phyloP scores from a whole-genome alignment of 1,140 invertebrate species.

The Agrypnia vestita region DNA sequence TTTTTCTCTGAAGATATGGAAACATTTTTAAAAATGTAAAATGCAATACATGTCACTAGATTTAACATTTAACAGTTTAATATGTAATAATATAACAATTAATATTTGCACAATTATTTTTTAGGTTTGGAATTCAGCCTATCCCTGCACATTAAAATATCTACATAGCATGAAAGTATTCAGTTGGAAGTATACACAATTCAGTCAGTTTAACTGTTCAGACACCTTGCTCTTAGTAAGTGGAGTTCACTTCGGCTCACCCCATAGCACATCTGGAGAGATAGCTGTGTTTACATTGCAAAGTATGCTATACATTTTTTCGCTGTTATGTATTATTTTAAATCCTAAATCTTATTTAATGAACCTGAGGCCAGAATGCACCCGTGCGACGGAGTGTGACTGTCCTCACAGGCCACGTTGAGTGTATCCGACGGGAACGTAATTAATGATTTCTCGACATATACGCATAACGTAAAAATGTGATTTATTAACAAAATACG shows the following conservation, averaged over 20 bases:
- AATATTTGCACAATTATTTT: conserved; percentile 58
- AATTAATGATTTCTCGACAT: too few species aligned
- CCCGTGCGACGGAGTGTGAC: too few species aligned
- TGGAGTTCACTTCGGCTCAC: conserved; percentile 89
- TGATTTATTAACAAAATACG: too few species aligned
- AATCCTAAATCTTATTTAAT: too few species aligned
- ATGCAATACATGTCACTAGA: too few species aligned
- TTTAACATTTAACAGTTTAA: conserved; percentile 16
- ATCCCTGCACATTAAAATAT: conserved; percentile 83
- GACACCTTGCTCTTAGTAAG: conserved; percentile 90
- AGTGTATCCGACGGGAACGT: too few species aligned
- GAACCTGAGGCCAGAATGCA: too few species aligned
- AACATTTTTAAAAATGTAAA: too few species aligned
- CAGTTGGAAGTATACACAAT: conserved; percentile 93
- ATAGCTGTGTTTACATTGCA: conserved; percentile 89
- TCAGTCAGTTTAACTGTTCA: conserved; percentile 89
- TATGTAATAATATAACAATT: conserved; percentile 33
- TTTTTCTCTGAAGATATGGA: too few species aligned
- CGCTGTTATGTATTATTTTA: not conserved
- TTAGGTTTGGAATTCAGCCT: conserved; percentile 85
- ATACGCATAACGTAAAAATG: too few species aligned
- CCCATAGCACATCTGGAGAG: conserved; percentile 87
- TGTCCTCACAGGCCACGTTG: too few species aligned
- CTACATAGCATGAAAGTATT: conserved; percentile 87
- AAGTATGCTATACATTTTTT: conserved; percentile 69